Conservation (phyloP, 2,113 vertebrate species). For the Neoarius graeffei region DNA sequence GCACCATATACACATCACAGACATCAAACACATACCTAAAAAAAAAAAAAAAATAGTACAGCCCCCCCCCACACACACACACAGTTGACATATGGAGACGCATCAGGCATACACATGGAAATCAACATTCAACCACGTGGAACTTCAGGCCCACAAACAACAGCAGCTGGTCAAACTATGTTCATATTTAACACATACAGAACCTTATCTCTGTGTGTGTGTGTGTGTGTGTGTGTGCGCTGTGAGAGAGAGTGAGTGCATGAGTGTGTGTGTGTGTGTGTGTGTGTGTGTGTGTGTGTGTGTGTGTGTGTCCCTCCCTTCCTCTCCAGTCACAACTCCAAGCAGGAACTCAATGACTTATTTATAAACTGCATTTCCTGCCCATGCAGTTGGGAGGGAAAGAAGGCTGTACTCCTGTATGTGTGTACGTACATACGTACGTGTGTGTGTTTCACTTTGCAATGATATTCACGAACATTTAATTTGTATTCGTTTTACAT, state of each 20-base stretch:
- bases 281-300: constrained; percentile 6
- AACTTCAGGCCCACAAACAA: neutral
- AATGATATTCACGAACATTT: neutral
- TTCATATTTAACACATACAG: neutral
- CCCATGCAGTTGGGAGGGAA: constrained; percentile 58
- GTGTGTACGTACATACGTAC: neutral
- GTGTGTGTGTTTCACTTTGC: neutral
- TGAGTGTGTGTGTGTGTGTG: neutral
- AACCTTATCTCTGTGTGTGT: neutral
- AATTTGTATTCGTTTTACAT: neutral
- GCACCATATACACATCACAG: neutral
- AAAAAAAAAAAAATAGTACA: neutral
- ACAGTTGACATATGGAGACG: neutral
- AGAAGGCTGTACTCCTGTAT: constrained; percentile 42
- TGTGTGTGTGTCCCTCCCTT: constrained; percentile 19
- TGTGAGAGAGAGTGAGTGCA: neutral
- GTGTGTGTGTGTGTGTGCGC: neutral
- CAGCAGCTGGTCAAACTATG: neutral
- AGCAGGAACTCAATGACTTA: constrained; percentile 62
- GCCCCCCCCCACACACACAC: neutral
- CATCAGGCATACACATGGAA: neutral
- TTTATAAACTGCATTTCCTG: constrained; percentile 73
- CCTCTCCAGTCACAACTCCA: constrained; percentile 52
- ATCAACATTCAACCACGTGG: constrained; percentile 7
- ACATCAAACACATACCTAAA: neutral